These are phyloP conservation scores for Prenolepis imparis DNA, from an alignment of 2,888 invertebrate genomes.

Conservation along the genomic window DNA sequence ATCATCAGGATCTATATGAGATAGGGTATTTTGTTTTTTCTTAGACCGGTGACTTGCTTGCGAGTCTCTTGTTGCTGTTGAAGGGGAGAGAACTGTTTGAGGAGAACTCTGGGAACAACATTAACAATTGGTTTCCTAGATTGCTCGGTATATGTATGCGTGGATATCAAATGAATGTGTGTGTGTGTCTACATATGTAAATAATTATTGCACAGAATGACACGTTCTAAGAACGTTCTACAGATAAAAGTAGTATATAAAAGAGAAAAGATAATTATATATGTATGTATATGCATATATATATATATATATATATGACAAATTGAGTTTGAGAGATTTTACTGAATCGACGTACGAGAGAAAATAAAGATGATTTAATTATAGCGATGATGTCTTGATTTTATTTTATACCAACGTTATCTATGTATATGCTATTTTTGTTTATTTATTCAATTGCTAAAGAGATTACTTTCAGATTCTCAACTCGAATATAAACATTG, in stretches of 20 bases:
- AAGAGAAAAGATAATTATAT: constrained; percentile 56
- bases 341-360: constrained; percentile 65
- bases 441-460: not conserved
- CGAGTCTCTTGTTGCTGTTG: constrained; percentile 36
- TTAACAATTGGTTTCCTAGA: constrained; percentile 60
- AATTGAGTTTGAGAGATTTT: constrained; percentile 76
- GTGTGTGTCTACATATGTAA: constrained; percentile 64
- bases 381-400: not conserved
- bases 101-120: constrained; percentile 62
- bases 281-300: constrained; percentile 48
- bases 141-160: constrained; percentile 60
- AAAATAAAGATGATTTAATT: constrained; percentile 73
- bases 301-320: constrained; percentile 68
- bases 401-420: not conserved
- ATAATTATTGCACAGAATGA: constrained; percentile 56
- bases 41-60: constrained; percentile 32
- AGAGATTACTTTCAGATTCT: not conserved
- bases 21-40: constrained; percentile 44
- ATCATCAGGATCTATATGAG: constrained; percentile 40
- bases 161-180: constrained; percentile 41
- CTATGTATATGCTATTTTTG: too few species aligned
- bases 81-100: constrained; percentile 30
- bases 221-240: constrained; percentile 20
- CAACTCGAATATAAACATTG: not conserved
- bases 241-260: constrained; percentile 54